Percentiles rank a stretch among this genome's conserved stretches.
Evolutionary conservation across 1,140 invertebrate genomes (phyloP).

Genomic region (Melipona quadrifasciata): DNA sequence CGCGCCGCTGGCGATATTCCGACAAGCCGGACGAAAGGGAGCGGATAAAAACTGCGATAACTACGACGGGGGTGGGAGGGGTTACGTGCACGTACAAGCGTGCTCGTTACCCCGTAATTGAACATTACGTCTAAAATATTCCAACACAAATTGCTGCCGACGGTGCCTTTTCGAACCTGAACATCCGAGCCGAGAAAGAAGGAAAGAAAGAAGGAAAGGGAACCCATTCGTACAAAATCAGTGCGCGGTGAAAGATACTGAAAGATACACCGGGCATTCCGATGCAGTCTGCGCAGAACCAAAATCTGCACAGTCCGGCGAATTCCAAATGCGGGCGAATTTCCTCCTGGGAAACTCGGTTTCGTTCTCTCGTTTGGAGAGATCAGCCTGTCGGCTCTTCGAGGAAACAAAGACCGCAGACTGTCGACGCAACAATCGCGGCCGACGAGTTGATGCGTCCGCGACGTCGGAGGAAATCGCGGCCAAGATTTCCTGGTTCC

Average conservation of each 20-base stretch:
- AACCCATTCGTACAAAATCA: neutral
- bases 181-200: too few relatives aligned
- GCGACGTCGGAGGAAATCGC: neutral
- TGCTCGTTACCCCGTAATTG: conserved; percentile 26
- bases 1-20: conserved; percentile 2
- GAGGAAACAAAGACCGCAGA: neutral
- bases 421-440: neutral
- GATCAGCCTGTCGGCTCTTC: neutral
- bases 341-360: neutral
- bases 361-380: neutral
- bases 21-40: neutral
- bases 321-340: neutral
- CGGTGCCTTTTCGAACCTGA: neutral
- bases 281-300: neutral
- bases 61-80: neutral
- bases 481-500: neutral
- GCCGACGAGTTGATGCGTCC: neutral
- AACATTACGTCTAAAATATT: conserved; percentile 1
- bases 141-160: neutral
- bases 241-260: neutral
- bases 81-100: neutral
- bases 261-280: neutral
- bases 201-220: too few relatives aligned
- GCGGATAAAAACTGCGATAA: conserved; percentile 11
- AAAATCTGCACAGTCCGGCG: neutral